Percentiles rank a stretch among this genome's conserved stretches.
phyloP scores from a whole-genome alignment of 2,888 invertebrate species.

The Notocelia uddmanniana region DNA sequence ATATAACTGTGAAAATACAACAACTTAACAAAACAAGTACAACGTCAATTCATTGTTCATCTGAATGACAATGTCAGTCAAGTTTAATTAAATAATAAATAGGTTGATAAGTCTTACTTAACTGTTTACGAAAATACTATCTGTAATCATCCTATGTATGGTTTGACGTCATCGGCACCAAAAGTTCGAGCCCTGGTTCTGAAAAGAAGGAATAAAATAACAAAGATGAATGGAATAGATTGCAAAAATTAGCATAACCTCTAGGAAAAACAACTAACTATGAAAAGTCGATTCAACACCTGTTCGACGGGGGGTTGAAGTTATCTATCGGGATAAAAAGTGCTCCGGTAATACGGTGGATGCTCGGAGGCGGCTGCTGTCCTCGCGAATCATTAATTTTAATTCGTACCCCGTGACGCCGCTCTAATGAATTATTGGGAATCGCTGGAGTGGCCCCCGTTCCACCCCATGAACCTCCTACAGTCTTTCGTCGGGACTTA shows the following conservation, averaged over 20 bases:
- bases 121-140: too few relatives aligned
- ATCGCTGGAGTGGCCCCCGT: constrained; percentile 74
- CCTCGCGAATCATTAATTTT: constrained; percentile 85
- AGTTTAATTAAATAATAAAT: too few relatives aligned
- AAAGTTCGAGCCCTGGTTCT: too few relatives aligned
- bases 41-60: too few relatives aligned
- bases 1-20: too few relatives aligned
- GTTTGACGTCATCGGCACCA: too few relatives aligned
- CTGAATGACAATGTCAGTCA: too few relatives aligned
- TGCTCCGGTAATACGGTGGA: constrained; percentile 77
- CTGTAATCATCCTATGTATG: too few relatives aligned
- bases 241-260: constrained; percentile 51
- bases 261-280: constrained; percentile 63
- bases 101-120: too few relatives aligned
- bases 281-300: constrained; percentile 74
- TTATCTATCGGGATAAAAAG: constrained; percentile 79
- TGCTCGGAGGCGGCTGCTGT: constrained; percentile 73
- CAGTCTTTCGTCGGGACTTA: constrained; percentile 81
- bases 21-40: too few relatives aligned
- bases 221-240: constrained; percentile 10
- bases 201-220: background rate
- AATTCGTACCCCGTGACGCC: constrained; percentile 82
- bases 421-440: constrained; percentile 85
- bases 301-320: constrained; percentile 73
- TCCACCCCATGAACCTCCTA: constrained; percentile 68